These are phyloP conservation scores for Dunckerocampus dactyliophorus DNA, from an alignment of 2,113 vertebrate species.

Conservation along the genomic window DNA sequence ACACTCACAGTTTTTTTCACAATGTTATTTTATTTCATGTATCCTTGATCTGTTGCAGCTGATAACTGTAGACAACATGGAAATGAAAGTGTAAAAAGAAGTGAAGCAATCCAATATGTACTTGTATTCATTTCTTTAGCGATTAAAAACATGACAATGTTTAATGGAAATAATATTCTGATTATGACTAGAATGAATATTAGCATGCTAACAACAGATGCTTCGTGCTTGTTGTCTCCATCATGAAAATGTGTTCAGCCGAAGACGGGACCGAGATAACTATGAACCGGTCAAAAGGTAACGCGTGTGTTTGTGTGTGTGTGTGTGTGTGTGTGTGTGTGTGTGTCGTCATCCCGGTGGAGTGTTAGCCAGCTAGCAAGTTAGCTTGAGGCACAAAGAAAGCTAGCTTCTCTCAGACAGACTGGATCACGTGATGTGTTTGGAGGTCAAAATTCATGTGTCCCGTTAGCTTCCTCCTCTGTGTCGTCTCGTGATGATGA, in stretches of 20 bases:
- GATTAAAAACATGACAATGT: too few relatives aligned
- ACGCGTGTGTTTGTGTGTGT: conserved; percentile 6
- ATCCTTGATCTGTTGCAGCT: too few relatives aligned
- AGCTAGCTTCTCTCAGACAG: too few relatives aligned
- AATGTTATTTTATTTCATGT: too few relatives aligned
- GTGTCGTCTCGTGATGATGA: neutral
- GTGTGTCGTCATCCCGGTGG: conserved; percentile 29
- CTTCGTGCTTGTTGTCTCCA: conserved; percentile 23
- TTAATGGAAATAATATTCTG: too few relatives aligned
- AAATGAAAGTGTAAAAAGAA: too few relatives aligned
- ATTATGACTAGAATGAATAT: neutral
- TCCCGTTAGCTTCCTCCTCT: conserved; percentile 13
- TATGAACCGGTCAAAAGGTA: conserved; percentile 71
- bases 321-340: conserved; percentile 25
- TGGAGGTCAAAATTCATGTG: neutral
- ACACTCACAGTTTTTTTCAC: too few relatives aligned
- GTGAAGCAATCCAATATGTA: too few relatives aligned
- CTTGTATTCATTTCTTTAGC: too few relatives aligned
- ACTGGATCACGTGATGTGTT: neutral
- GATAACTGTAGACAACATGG: too few relatives aligned
- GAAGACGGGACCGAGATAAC: conserved; percentile 68
- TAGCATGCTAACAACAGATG: conserved; percentile 22
- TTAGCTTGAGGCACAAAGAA: neutral
- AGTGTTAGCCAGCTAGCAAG: conserved; percentile 35
- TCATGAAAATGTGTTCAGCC: conserved; percentile 40